Evolutionary conservation across 2,888 invertebrate species (phyloP).

Genomic region (Chironomus riparius): DNA sequence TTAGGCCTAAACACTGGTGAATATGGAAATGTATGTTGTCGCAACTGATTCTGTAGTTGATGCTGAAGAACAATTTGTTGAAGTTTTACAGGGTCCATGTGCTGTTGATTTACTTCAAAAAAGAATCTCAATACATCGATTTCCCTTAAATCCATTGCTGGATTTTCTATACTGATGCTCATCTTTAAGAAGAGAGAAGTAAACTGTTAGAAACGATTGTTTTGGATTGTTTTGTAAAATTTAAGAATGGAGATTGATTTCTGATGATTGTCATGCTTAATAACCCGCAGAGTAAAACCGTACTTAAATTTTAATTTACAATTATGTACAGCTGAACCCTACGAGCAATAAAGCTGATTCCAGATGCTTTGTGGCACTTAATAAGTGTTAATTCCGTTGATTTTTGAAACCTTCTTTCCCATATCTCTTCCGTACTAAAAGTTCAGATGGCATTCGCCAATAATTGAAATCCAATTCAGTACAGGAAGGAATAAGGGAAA

Average conservation of each 20-base stretch:
- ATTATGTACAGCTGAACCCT: conserved; percentile 14
- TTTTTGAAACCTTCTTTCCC: conserved; percentile 5
- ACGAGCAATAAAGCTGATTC: background rate
- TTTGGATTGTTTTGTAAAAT: no score
- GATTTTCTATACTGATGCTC: background rate
- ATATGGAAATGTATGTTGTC: background rate
- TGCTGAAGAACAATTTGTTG: background rate
- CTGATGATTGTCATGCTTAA: background rate
- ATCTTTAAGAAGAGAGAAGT: background rate
- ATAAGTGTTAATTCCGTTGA: background rate
- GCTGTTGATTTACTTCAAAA: background rate
- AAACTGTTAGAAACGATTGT: background rate
- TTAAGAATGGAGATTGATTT: background rate
- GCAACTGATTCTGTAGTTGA: background rate
- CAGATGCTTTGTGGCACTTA: background rate
- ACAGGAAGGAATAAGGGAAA: conserved; percentile 5
- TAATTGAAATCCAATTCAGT: background rate
- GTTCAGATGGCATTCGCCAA: no score
- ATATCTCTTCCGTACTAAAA: conserved; percentile 28
- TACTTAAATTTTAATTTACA: conserved; percentile 13
- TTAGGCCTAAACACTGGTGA: background rate
- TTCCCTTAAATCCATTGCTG: background rate
- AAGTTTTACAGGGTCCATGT: background rate
- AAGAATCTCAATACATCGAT: background rate
- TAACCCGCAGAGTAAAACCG: conserved; percentile 25